Conservation (phyloP, 1,140 invertebrate species). For the Cherax destructor region DNA sequence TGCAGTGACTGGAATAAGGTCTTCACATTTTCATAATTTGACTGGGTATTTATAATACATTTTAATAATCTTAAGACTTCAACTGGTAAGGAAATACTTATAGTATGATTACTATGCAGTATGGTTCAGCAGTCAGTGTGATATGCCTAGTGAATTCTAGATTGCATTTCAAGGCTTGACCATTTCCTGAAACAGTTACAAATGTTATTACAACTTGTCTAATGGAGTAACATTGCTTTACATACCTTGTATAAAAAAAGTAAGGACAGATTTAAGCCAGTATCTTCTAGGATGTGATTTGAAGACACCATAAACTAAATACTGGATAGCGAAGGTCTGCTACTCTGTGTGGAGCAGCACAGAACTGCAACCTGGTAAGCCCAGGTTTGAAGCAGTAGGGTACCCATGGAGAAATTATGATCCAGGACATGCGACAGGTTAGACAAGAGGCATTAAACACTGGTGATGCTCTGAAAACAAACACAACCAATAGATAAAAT, state of each 20-base stretch:
- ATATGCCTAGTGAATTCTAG: too few species aligned
- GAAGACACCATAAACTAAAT: slow-evolving; percentile 90
- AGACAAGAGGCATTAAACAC: slow-evolving; percentile 96
- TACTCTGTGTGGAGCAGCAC: slow-evolving; percentile 84
- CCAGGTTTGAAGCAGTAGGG: slow-evolving; percentile 89
- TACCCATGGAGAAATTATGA: slow-evolving; percentile 94
- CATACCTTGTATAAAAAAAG: slow-evolving; percentile 96
- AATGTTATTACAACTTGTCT: too few species aligned
- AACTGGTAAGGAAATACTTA: too few species aligned
- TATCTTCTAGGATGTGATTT: slow-evolving; percentile 88
- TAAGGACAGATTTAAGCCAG: slow-evolving; percentile 95
- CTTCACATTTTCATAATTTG: too few species aligned
- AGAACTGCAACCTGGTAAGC: slow-evolving; percentile 89
- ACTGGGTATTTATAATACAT: too few species aligned
- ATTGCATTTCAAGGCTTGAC: too few species aligned
- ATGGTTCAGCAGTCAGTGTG: too few species aligned
- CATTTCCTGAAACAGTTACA: too few species aligned
- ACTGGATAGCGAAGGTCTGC: slow-evolving; percentile 65
- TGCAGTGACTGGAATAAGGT: too few species aligned
- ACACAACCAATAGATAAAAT: slow-evolving; percentile 70
- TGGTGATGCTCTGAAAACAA: slow-evolving; percentile 84
- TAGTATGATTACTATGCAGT: too few species aligned
- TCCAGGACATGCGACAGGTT: slow-evolving; percentile 95
- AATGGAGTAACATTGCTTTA: neutral
- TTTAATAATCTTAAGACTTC: too few species aligned